Percentiles rank a stretch among this genome's conserved stretches.
These are phyloP conservation scores for Drusus annulatus DNA, from an alignment of 1,140 invertebrate genomes.

Conservation along the genomic window DNA sequence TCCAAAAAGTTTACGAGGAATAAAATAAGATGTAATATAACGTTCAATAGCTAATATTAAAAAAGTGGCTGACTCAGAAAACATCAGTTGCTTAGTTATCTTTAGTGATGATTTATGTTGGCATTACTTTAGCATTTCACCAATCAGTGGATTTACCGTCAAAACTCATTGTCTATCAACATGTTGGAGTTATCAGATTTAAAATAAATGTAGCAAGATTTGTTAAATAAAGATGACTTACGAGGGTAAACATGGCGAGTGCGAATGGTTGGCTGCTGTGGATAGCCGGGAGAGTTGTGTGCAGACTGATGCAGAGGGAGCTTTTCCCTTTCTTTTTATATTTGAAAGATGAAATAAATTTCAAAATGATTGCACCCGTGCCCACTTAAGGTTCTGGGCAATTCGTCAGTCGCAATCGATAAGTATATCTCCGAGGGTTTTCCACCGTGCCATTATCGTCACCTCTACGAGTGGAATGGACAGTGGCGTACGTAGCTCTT, in stretches of 20 bases:
- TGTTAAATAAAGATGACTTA: neutral
- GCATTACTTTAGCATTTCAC: no score
- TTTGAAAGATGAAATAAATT: constrained; percentile 8
- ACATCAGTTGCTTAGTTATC: no score
- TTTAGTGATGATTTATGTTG: no score
- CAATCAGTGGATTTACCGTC: no score
- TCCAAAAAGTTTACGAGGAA: neutral
- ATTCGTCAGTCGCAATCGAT: constrained; percentile 17
- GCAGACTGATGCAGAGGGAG: constrained; percentile 5
- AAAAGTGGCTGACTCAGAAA: no score
- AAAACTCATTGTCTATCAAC: no score
- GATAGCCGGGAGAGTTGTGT: neutral
- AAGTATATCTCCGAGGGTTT: neutral
- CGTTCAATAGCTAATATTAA: neutral
- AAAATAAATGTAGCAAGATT: no score
- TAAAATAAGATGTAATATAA: neutral
- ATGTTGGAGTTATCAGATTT: no score
- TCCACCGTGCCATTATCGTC: neutral
- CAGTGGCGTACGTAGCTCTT: no score
- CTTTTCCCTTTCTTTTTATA: constrained; percentile 21
- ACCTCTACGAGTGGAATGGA: neutral
- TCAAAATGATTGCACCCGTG: neutral
- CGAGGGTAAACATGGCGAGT: neutral
- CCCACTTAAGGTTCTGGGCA: constrained; percentile 27
- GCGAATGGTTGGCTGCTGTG: neutral